Conservation (phyloP, 2,888 invertebrate species). For the Drosophila vallismaia region DNA sequence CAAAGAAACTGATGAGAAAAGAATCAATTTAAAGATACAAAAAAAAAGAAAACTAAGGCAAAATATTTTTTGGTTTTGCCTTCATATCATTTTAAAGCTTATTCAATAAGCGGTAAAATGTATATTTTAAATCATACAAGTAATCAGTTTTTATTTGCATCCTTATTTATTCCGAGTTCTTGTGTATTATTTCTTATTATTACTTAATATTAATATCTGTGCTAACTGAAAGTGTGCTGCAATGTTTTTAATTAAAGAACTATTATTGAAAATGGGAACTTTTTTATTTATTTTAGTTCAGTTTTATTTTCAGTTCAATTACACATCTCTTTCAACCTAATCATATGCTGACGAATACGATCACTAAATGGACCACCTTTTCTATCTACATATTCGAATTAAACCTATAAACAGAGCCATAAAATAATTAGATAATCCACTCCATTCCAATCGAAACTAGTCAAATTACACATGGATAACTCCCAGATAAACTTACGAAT, state of each 20-base stretch:
- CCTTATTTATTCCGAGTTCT: conserved; percentile 52
- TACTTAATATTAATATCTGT: conserved; percentile 56
- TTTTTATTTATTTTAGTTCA: conserved; percentile 12
- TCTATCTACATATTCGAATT: conserved; percentile 59
- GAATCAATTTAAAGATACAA: conserved; percentile 25
- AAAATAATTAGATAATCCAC: conserved; percentile 63
- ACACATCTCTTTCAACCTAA: conserved; percentile 57
- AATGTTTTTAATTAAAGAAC: conserved; percentile 65
- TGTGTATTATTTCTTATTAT: conserved; percentile 67
- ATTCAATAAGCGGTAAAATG: conserved; percentile 44
- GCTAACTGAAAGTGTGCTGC: conserved; percentile 74
- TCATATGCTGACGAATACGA: conserved; percentile 77
- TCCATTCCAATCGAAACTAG: conserved; percentile 56
- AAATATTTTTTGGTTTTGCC: conserved; percentile 4
- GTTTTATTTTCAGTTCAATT: conserved; percentile 30
- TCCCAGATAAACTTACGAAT: conserved; percentile 24
- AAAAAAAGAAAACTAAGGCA: neutral
- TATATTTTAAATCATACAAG: conserved; percentile 17
- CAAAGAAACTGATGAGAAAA: conserved; percentile 15
- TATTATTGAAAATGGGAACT: conserved; percentile 51
- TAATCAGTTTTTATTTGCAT: conserved; percentile 45
- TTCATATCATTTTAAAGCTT: conserved; percentile 37
- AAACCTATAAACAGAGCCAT: conserved; percentile 33
- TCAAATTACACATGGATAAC: conserved; percentile 62
- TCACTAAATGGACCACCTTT: conserved; percentile 83